Evolutionary conservation across 2,888 invertebrate genomes (phyloP), one percentile per base, ranked within the genome.

Genomic region (Crematogaster levior): DNA sequence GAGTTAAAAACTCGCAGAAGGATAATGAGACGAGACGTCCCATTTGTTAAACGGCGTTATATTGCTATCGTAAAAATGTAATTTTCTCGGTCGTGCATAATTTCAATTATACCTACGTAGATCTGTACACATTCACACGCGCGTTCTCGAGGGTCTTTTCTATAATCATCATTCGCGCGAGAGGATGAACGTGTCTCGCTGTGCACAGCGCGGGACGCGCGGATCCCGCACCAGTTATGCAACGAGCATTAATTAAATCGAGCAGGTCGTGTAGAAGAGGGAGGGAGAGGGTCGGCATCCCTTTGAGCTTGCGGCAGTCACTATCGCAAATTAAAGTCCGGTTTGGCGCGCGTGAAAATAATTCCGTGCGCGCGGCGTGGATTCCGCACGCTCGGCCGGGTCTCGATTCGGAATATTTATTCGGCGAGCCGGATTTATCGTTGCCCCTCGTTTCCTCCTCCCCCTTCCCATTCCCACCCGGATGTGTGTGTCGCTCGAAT

Each of bases 211-310:
- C 34, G 73, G 40, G 43, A 46, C 56, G 74, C 82, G 83, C 75
- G 83, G 81, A 84, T 80, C 74, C 81, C 37, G 77, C 72, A 61
- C 82, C 43, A 75, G 65, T 79, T 88, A 86, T 85, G 85, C 83
- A 85, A 72, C 86, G 85, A 88, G 85, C 85, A 89, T 89, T 91
- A 91, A 91, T 91, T 91, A 91, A 91, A 91, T 91, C 88, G 89
- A 83, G 85, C 82, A 72, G 84, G 66, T 74, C 68, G 66, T 73
- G 83, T 73, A 81, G 61, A 70, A 81, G 79, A 63, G 81, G 30
- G 72, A 46, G 81, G 70, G 84, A 75, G 81, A 65, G 72, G 82
- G 75, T 77, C 84, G 87, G 90, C 83, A 91, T 91, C 87, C 89
- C 91, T 91, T 91, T 91, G 91, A 91, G 77, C 86, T 88, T 81